Conservation (phyloP, 2,113 vertebrate genomes). For the Anhinga anhinga region DNA sequence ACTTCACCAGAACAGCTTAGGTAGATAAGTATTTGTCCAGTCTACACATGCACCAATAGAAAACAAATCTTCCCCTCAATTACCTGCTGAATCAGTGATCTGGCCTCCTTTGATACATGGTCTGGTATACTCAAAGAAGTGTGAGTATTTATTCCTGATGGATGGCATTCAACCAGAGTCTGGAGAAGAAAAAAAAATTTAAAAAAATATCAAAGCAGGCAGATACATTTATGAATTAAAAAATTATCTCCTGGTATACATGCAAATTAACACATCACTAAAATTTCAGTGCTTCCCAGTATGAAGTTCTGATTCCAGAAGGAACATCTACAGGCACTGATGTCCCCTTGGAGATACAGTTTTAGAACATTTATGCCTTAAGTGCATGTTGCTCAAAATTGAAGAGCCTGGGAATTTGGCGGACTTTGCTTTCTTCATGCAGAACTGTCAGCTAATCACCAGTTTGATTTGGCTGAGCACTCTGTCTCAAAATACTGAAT, state of each 20-base stretch:
- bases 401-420: not conserved
- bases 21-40: not conserved
- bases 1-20: not conserved
- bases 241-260: not conserved
- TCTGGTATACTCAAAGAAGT: constrained; percentile 91
- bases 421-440: not conserved
- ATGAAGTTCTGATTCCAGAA: not conserved
- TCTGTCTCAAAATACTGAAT: not conserved
- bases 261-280: not conserved
- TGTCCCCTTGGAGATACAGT: not conserved
- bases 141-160: constrained; percentile 92
- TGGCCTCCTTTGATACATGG: constrained; percentile 90
- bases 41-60: not conserved
- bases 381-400: not conserved
- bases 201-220: not conserved
- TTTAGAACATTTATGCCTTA: not conserved
- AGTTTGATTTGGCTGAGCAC: not conserved
- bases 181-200: not conserved
- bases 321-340: not conserved
- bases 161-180: constrained; percentile 89
- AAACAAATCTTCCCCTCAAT: not conserved
- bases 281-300: not conserved
- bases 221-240: not conserved
- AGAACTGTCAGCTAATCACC: not conserved
- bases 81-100: constrained; percentile 94